Percentiles rank a stretch among this genome's conserved stretches.
These are phyloP conservation scores for Zaprionus inermis DNA, from an alignment of 1,140 invertebrate genomes.

Conservation along the genomic window DNA sequence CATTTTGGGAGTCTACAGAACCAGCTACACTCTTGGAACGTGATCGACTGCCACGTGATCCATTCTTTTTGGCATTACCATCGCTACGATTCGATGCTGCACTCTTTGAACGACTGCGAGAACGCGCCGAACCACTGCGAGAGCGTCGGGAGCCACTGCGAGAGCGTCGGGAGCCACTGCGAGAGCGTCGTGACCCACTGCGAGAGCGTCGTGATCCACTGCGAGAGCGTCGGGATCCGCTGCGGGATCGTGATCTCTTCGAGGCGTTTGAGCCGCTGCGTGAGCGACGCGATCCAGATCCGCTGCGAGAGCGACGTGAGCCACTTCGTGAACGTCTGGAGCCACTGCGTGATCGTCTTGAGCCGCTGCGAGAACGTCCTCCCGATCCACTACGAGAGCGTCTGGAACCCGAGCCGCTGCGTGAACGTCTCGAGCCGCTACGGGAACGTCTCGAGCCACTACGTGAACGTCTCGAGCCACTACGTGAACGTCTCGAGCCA, in stretches of 20 bases:
- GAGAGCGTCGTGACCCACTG: conserved; percentile 67
- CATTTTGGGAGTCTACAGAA: conserved; percentile 46
- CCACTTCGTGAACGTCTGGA: conserved; percentile 9
- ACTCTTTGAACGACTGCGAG: conserved; percentile 80
- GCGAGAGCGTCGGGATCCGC: conserved; percentile 65
- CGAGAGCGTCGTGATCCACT: conserved; percentile 71
- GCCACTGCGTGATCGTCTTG: not conserved
- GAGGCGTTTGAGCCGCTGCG: conserved; percentile 80
- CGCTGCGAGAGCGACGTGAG: conserved; percentile 75
- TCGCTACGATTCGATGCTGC: conserved; percentile 50
- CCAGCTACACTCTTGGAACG: conserved; percentile 78
- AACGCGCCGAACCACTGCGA: conserved; percentile 80
- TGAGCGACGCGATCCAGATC: conserved; percentile 20
- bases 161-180: conserved; percentile 81
- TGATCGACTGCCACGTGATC: conserved; percentile 73
- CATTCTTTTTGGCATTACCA: conserved; percentile 34
- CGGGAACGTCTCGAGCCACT: conserved; percentile 61
- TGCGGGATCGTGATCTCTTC: conserved; percentile 57
- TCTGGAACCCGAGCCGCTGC: conserved; percentile 74
- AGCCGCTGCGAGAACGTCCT: not conserved
- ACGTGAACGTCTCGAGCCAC: conserved; percentile 57
- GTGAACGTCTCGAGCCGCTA: conserved; percentile 69
- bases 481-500: conserved; percentile 70
- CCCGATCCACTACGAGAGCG: conserved; percentile 83
- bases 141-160: conserved; percentile 70